Conservation (phyloP, 2,888 invertebrate species). For the Gymnosoma rotundatum region DNA sequence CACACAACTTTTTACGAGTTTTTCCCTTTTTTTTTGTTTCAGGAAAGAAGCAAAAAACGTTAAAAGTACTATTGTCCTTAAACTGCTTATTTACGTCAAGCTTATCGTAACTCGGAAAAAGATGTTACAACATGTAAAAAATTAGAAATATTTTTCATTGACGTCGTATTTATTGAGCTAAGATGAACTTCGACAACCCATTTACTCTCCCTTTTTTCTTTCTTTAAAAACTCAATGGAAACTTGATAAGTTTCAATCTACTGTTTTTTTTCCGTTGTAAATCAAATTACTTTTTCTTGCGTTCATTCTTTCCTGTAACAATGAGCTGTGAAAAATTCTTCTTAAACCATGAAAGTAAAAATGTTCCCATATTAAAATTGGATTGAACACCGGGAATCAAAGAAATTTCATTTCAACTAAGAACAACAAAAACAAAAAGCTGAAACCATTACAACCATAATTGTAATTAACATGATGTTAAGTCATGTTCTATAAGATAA, state of each 20-base stretch:
- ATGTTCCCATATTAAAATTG: constrained; percentile 25
- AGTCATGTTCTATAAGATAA: constrained; percentile 48
- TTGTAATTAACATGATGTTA: constrained; percentile 53
- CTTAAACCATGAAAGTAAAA: constrained; percentile 36
- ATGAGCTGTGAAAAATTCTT: neutral
- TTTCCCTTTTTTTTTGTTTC: too few relatives aligned
- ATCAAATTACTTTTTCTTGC: constrained; percentile 40
- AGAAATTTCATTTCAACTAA: neutral
- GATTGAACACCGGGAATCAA: constrained; percentile 21
- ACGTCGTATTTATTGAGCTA: neutral
- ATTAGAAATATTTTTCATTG: too few relatives aligned
- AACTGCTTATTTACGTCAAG: too few relatives aligned
- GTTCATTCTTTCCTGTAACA: constrained; percentile 20
- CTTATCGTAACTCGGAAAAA: too few relatives aligned
- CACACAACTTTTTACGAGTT: too few relatives aligned
- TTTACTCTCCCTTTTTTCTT: constrained; percentile 52
- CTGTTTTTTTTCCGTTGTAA: constrained; percentile 20
- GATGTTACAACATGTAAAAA: too few relatives aligned
- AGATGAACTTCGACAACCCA: neutral
- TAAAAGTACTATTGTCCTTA: too few relatives aligned
- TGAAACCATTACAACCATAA: constrained; percentile 27
- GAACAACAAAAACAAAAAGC: constrained; percentile 7
- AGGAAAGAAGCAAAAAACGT: too few relatives aligned
- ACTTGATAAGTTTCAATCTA: constrained; percentile 40
- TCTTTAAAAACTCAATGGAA: constrained; percentile 15